Evolutionary conservation across 2,113 vertebrate species (phyloP).

Genomic region (Cavia aperea): DNA sequence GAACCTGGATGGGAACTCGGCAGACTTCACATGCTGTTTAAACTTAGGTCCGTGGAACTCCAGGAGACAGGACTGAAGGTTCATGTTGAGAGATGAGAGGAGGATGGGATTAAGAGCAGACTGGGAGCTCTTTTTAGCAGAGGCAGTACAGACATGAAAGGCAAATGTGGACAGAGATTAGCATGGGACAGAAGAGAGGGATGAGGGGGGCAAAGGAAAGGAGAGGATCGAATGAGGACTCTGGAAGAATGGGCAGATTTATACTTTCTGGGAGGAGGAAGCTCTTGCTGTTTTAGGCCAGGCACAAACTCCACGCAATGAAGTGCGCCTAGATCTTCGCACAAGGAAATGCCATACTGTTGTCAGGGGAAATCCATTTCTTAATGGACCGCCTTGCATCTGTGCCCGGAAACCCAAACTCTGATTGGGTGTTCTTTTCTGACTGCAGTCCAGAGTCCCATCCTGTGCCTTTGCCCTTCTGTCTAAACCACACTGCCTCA

Average conservation of each 20-base stretch:
- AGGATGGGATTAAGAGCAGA: not conserved
- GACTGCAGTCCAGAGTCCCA: too few species aligned
- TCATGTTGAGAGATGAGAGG: not conserved
- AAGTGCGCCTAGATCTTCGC: not conserved
- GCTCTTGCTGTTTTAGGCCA: not conserved
- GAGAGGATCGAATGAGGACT: rapidly evolving
- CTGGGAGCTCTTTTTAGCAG: not conserved
- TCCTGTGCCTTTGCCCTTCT: not conserved
- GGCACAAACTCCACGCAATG: not conserved
- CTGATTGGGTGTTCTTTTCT: not conserved
- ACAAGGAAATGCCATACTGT: not conserved
- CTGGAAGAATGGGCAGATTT: not conserved
- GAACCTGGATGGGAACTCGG: not conserved
- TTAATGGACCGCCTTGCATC: not conserved
- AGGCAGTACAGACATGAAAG: not conserved
- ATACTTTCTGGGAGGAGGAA: not conserved
- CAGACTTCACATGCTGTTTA: not conserved
- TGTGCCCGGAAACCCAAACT: not conserved
- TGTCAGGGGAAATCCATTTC: not conserved
- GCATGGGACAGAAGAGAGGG: not conserved
- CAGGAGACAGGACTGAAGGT: not conserved
- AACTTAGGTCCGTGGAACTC: not conserved
- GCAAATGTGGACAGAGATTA: not conserved
- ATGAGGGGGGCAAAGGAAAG: not conserved
- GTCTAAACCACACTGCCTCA: not conserved